These are phyloP conservation scores for Garra rufa DNA, from an alignment of 2,113 vertebrate species.

Conservation along the genomic window DNA sequence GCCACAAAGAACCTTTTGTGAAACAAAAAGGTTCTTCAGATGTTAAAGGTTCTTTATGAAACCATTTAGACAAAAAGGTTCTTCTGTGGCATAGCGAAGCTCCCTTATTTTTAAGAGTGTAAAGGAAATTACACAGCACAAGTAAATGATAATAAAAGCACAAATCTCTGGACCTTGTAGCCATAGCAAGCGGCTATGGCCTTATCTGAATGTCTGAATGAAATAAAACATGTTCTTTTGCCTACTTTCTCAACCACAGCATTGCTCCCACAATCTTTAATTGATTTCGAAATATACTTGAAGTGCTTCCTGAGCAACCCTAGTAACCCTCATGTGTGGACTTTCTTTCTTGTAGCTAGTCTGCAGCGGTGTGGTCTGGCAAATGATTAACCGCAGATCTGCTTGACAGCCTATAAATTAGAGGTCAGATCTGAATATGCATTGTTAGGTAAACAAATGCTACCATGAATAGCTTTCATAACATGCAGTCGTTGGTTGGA, in stretches of 20 bases:
- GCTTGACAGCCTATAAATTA: conserved; percentile 25
- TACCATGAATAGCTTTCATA: neutral
- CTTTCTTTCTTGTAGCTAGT: neutral
- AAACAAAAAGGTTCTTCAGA: no score
- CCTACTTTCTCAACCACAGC: conserved; percentile 9
- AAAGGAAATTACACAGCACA: neutral
- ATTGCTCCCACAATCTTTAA: conserved; percentile 24
- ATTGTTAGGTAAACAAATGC: neutral
- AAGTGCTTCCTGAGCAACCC: conserved; percentile 32
- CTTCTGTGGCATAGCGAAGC: no score
- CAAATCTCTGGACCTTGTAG: neutral
- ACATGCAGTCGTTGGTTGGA: neutral
- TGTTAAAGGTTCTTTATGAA: no score
- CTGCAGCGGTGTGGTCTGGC: neutral
- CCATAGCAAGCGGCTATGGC: neutral
- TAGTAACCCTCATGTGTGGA: conserved; percentile 9
- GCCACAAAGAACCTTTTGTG: no score
- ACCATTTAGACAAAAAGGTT: no score
- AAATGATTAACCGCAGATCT: conserved; percentile 28
- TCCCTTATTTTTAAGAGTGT: no score
- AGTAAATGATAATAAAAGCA: neutral
- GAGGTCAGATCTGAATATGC: neutral
- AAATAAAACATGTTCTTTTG: neutral
- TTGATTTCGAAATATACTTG: conserved; percentile 16
- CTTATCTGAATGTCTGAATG: neutral